Percentiles rank a stretch among this genome's conserved stretches.
phyloP scores from a whole-genome alignment of 2,113 vertebrate species.

The Anthoscopus minutus region DNA sequence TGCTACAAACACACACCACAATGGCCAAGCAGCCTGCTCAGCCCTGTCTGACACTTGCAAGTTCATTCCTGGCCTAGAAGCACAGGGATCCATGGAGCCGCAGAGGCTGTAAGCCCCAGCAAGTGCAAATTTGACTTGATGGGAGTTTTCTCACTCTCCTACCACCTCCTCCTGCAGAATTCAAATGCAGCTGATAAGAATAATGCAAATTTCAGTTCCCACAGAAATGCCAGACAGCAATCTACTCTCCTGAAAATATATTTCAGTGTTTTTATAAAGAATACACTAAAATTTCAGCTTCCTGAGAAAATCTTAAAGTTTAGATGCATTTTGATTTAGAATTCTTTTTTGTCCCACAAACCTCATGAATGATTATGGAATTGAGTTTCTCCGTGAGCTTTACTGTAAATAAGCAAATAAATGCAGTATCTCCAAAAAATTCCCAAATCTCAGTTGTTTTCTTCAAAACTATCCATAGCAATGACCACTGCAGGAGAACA shows the following conservation, averaged over 20 bases:
- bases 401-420: neutral
- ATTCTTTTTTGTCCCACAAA: neutral
- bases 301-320: neutral
- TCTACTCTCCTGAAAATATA: neutral
- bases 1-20: neutral
- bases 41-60: neutral
- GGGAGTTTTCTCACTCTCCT: neutral
- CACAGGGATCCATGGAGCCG: neutral
- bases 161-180: fast-evolving
- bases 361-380: neutral
- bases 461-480: neutral
- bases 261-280: neutral
- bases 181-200: neutral
- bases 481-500: neutral
- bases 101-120: neutral
- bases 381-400: neutral
- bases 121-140: neutral
- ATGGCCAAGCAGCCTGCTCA: neutral
- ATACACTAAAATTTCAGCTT: neutral
- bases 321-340: neutral
- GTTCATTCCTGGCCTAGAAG: neutral
- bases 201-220: neutral
- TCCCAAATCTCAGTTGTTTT: neutral
- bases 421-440: neutral
- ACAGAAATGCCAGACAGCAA: neutral